Evolutionary conservation across 2,113 vertebrate genomes (phyloP).

Genomic region (Motacilla tschutschensis): DNA sequence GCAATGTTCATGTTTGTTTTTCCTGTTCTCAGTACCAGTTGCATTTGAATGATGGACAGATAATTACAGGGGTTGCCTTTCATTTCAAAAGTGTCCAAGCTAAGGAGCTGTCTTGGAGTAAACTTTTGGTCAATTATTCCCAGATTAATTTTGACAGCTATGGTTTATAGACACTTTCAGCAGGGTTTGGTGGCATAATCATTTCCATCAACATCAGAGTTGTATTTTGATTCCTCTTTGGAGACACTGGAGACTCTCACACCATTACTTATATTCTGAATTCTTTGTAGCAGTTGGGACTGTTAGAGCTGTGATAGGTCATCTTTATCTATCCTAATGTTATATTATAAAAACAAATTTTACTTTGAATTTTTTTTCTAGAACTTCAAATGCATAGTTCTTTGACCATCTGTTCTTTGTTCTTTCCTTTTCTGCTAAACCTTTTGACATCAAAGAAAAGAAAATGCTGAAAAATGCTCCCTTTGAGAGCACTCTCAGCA

Average conservation of each 20-base stretch:
- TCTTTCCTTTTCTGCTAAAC: conserved; percentile 19
- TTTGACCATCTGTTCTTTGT: conserved; percentile 47
- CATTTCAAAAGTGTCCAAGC: background rate
- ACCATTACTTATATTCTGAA: background rate
- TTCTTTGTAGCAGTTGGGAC: background rate
- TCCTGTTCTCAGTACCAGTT: background rate
- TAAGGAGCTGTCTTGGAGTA: background rate
- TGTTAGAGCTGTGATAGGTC: background rate
- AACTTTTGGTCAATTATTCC: background rate
- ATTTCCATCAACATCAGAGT: background rate
- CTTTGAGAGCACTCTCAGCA: conserved; percentile 20
- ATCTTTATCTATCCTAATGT: background rate
- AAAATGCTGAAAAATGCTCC: conserved; percentile 8
- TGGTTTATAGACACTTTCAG: background rate
- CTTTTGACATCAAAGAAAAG: conserved; percentile 47
- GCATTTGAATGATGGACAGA: background rate
- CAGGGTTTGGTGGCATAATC: background rate
- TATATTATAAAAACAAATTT: conserved; percentile 17
- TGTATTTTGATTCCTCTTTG: background rate
- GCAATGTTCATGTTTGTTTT: background rate
- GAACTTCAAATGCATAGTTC: background rate
- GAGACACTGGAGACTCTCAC: background rate
- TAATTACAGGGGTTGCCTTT: background rate
- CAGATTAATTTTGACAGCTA: background rate
- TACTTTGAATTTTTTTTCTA: background rate